phyloP scores from a whole-genome alignment of 2,797 vertebrate genomes.

The Somateria mollissima region DNA sequence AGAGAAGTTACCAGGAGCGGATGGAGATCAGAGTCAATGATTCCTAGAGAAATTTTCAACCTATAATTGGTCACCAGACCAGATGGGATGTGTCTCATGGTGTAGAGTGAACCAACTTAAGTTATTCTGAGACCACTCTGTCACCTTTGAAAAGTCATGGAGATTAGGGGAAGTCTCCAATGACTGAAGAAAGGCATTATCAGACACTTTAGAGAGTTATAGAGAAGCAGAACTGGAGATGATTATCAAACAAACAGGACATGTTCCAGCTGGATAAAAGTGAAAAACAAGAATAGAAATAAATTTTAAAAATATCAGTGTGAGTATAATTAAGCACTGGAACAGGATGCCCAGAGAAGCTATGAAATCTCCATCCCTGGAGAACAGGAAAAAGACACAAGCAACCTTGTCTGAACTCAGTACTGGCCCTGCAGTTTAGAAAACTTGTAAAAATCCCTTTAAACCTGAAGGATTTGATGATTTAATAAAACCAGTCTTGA shows the following conservation, averaged over 20 bases:
- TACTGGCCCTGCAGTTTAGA: background rate
- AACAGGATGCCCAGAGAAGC: background rate
- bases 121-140: background rate
- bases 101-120: background rate
- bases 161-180: background rate
- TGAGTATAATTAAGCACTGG: background rate
- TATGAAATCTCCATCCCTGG: background rate
- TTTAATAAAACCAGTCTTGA: background rate
- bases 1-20: background rate
- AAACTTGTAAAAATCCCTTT: background rate
- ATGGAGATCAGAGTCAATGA: background rate
- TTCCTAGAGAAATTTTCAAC: background rate
- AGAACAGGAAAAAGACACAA: background rate
- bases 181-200: background rate
- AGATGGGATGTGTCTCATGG: background rate
- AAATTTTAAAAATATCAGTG: background rate
- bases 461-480: background rate
- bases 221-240: background rate
- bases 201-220: background rate
- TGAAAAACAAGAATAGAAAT: background rate
- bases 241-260: background rate
- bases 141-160: background rate
- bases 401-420: background rate
- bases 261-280: background rate
- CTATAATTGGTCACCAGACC: background rate